Evolutionary conservation across 1,140 invertebrate species (phyloP), one percentile per base, ranked within the genome.

Genomic region (Thereuonema tuberculata): DNA sequence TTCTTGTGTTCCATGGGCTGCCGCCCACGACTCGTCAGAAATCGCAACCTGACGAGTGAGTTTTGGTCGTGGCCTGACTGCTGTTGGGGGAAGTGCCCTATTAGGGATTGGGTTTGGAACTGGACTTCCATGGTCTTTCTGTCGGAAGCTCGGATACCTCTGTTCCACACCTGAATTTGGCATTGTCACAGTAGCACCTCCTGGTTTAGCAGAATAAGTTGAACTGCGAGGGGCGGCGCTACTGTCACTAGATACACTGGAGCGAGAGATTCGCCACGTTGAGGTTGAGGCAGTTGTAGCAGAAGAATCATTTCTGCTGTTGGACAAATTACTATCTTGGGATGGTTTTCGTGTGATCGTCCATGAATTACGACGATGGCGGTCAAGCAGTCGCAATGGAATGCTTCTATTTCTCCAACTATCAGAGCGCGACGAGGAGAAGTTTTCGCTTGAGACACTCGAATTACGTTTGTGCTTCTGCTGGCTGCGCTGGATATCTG

Each of bases 301-400:
- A 0, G 87, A 90, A 0, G 88, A 92, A 71, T 93, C 89, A 70
- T 92, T 92, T 15, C 89, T 77, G 1, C 86, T 72, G 43, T 65
- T 70, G 12, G 86, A 89, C 54, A 92, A 71, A 71, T 89, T 92
- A 0, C 88, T 92, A 68, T 93, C 89, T 70, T 92, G 89, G 0
- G 87, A 90, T 0, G 89, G 87, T 73, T 93, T 93, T 21, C 89
- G 75, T 0, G 87, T 88, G 2, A 92, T 85, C 23, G 89, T 75
- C 89, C 89, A 92, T 0, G 87, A 89, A 0, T 87, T 86, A 2
- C 86, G 81, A 25, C 86, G 75, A 66, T 86, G 84, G 65, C 88
- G 85, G 15, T 87, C 48, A 9, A 67, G 37, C 27, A 88, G 72
- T 14, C 83, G 82, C 67, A 83, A 84, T 60, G 83, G 83, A 62